These are phyloP conservation scores for Plebejus anna DNA, from an alignment of 2,888 invertebrate genomes.

Conservation along the genomic window DNA sequence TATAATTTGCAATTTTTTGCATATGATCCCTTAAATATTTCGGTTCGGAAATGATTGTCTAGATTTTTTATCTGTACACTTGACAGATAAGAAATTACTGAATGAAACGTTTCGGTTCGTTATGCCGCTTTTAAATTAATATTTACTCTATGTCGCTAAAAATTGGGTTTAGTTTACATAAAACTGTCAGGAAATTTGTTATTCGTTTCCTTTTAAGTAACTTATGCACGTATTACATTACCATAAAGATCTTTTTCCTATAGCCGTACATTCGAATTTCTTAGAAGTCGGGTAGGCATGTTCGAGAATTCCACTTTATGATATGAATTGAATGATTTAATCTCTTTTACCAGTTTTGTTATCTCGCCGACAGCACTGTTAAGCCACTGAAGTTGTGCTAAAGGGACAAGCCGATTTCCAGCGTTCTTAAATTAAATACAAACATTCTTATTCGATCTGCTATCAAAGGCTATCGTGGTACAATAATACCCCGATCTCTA, in stretches of 20 bases:
- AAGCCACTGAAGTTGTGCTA: conserved; percentile 8
- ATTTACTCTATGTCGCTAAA: neutral
- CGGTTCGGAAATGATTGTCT: conserved; percentile 28
- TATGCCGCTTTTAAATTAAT: neutral
- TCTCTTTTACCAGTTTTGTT: conserved; percentile 17
- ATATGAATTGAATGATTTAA: conserved; percentile 26
- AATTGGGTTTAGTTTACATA: conserved; percentile 15
- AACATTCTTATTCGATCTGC: conserved; percentile 7
- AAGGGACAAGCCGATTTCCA: conserved; percentile 10
- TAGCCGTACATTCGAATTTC: conserved; percentile 15
- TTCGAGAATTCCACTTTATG: conserved; percentile 24
- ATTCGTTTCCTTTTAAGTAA: neutral
- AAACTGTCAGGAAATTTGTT: conserved; percentile 14
- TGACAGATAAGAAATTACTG: conserved; percentile 28
- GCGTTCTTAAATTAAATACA: conserved; percentile 13
- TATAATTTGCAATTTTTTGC: conserved; percentile 25
- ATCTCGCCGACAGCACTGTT: conserved; percentile 21
- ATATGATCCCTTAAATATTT: conserved; percentile 12
- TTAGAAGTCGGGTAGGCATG: conserved; percentile 24
- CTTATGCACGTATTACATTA: conserved; percentile 18
- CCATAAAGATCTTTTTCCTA: conserved; percentile 16
- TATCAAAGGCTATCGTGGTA: neutral
- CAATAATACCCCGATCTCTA: neutral
- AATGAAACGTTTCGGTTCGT: conserved; percentile 18
- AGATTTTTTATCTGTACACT: conserved; percentile 19